Base-by-base conservation (phyloP, 2,113 vertebrate genomes). In the Apeltes quadracus region DNA sequence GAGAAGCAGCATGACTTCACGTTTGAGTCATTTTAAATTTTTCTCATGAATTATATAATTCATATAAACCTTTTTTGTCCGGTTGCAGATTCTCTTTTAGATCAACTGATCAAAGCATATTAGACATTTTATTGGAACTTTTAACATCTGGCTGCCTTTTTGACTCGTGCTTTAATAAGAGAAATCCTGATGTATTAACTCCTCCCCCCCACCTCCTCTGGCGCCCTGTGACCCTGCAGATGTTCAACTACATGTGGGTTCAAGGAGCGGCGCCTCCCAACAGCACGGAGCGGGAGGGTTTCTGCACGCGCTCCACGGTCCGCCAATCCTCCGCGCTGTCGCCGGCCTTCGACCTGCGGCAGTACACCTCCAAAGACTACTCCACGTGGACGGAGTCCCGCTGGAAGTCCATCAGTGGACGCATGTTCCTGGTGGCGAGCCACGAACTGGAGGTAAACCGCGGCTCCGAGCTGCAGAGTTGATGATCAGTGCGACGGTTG, bases 351-450 rank as follows among this genome's bases (percentile, higher is more conserved):
- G 95, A 97, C 1, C 93, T 97, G 75, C 61, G 69, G 11, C 87
- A 97, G 3, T 98, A 92, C 91, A 91, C 89, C 9, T 97, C 97
- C n/a, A 92, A 70, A 0, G 88, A 96, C 0, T 99, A 95, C 23
- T 98, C 97, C 0, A 99, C 97, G 0, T 99, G 97, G 97, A 96
- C 97, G 0, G 97, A 99, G 92, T 98, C 96, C 55, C 92, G 97
- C 64, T 99, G 97, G 97, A 98, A 97, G 81, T 88, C 84, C 10
- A 95, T 98, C 84, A 85, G 86, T 0, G 97, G 95, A 0, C 93
- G 97, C 0, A 95, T 99, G 67, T 99, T 99, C 69, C 94, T 99
- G 3, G 91, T 99, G 27, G 95, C 97, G 82, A 97, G 96, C 92
- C 94, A 89, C 51, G 92, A 98, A n/a, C 92, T 99, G 3, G 96